These are phyloP conservation scores for Oryzias dopingdopingensis DNA, from an alignment of 2,797 vertebrate genomes.

Conservation along the genomic window DNA sequence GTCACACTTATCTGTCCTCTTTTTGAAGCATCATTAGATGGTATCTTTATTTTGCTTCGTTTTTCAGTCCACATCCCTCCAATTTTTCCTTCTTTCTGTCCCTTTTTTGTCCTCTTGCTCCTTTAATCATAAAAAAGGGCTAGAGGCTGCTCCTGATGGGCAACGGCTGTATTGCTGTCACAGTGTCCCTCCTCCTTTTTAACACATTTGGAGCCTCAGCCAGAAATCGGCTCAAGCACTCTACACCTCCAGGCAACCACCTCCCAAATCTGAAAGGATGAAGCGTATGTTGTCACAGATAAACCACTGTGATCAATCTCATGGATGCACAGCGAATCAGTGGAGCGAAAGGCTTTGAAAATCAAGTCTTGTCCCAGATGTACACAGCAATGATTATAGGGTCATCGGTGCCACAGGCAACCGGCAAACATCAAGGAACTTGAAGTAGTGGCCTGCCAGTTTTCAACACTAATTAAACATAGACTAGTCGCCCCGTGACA, in stretches of 20 bases:
- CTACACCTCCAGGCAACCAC: constrained; percentile 72
- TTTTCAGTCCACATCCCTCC: constrained; percentile 26
- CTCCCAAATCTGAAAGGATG: constrained; percentile 78
- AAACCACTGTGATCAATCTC: constrained; percentile 87
- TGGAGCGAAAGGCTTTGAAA: constrained; percentile 83
- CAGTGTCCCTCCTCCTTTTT: constrained; percentile 53
- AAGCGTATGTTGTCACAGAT: constrained; percentile 84
- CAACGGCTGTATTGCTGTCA: constrained; percentile 69
- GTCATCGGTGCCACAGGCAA: constrained; percentile 82
- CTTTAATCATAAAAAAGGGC: constrained; percentile 77
- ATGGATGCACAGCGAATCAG: constrained; percentile 82
- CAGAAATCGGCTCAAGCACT: constrained; percentile 72
- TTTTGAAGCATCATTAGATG: constrained; percentile 67
- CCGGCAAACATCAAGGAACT: constrained; percentile 81
- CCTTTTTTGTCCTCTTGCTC: constrained; percentile 49
- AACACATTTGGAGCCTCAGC: constrained; percentile 57
- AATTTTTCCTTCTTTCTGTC: constrained; percentile 25
- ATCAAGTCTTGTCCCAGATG: constrained; percentile 82
- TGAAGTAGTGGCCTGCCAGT: constrained; percentile 74
- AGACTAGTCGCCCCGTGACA: constrained; percentile 68
- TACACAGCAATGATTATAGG: constrained; percentile 82
- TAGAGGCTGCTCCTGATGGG: constrained; percentile 71
- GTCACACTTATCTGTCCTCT: constrained; percentile 59
- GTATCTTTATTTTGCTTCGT: constrained; percentile 54
- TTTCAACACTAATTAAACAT: constrained; percentile 81